A percentile compares a stretch with the other conserved stretches of the same genome.
These are phyloP conservation scores for Rissa tridactyla DNA, from an alignment of 2,113 vertebrate species.

Conservation along the genomic window DNA sequence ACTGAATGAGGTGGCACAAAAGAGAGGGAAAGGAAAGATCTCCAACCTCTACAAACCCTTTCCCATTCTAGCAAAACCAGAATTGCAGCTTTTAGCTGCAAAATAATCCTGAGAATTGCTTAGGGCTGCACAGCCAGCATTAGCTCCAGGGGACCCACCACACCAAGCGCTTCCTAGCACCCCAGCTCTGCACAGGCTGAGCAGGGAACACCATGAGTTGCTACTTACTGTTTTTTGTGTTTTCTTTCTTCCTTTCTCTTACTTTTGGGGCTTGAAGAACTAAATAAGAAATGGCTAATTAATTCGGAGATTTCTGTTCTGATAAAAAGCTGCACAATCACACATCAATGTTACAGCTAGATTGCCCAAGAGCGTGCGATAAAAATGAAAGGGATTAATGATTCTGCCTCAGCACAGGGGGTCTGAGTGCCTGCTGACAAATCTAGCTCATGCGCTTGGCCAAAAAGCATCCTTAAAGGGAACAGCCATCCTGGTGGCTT, in stretches of 20 bases:
- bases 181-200: neutral
- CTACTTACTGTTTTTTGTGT: conserved; percentile 94
- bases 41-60: neutral
- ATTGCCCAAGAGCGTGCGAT: neutral
- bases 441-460: neutral
- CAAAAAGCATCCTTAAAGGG: neutral
- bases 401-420: neutral
- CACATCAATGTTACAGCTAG: neutral
- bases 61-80: neutral
- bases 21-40: neutral
- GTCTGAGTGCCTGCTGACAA: neutral
- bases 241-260: conserved; percentile 91
- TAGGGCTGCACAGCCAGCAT: neutral
- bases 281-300: conserved; percentile 76
- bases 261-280: conserved; percentile 88
- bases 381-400: neutral
- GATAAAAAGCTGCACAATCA: neutral
- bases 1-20: neutral
- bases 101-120: neutral
- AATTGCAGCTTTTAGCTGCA: neutral
- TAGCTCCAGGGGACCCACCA: conserved; percentile 12
- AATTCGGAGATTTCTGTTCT: conserved; percentile 6
- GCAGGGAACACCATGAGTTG: neutral
- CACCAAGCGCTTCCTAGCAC: neutral
- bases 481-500: neutral